Evolutionary conservation across 2,888 invertebrate genomes (phyloP), one percentile per base, ranked within the genome.

Genomic region (Megastigmus dorsalis): DNA sequence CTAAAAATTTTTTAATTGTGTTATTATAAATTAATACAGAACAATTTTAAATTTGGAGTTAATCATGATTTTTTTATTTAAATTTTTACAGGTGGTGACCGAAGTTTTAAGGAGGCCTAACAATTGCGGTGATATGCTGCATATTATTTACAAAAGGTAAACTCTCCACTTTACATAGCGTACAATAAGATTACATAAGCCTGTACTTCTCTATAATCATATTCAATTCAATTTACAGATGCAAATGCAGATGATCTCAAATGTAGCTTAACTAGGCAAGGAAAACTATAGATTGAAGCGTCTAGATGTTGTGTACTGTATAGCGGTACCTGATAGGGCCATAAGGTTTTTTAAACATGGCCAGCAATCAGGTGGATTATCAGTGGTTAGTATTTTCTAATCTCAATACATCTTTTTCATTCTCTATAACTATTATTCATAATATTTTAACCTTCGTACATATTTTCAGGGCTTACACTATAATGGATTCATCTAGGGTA

Each of bases 401-500:
- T n/a, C n/a, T n/a, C n/a, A n/a, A n/a, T n/a, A n/a, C n/a, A n/a
- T 18, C 15, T 30, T 48, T 33, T 55, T 33, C 33, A 4, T 4
- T 33, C 33, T 33, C 5, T 33, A 33, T 33, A 9, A 33, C 9
- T 9, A 33, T 13, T 26, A 23, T 50, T 50, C 13, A 30, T 30
- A 10, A 30, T 43, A 33, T 30, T 26, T 57, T 23, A 26, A 23
- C 41, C 2, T 55, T 13, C 33, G 3, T 30, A 52, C 6, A 30
- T 23, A 18, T 10, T 15, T 50, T 82, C 75, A 92, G 97, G 96
- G 96, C 97, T 73, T 97, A 97, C 89, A 95, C 96, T 88, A 95
- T 98, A 88, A 96, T 98, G 95, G 98, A 98, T 90, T 97, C 98
- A 66, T 98, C 97, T 80, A 92, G 98, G 84, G 95, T 98, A 77